phyloP scores from a whole-genome alignment of 2,888 invertebrate species.

The Protodeltote pygarga region DNA sequence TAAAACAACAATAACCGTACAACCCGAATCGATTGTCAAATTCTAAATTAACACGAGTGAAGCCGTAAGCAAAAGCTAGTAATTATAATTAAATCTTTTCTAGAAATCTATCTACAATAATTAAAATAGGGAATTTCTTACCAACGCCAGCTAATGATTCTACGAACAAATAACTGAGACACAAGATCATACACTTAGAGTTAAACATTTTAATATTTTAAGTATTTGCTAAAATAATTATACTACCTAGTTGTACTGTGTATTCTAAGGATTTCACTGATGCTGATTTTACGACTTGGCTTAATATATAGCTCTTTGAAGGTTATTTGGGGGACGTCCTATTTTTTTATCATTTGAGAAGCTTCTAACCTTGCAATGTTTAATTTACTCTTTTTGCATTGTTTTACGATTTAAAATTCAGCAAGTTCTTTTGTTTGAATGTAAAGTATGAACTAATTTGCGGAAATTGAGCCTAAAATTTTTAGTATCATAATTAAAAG shows the following conservation, averaged over 20 bases:
- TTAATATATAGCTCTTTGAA: constrained; percentile 14
- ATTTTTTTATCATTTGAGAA: constrained; percentile 6
- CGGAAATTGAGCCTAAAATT: too few relatives aligned
- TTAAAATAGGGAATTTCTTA: constrained; percentile 14
- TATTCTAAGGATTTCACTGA: constrained; percentile 9
- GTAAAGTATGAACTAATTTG: not conserved
- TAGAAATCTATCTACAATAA: too few relatives aligned
- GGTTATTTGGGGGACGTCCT: constrained; percentile 1
- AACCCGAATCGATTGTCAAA: too few relatives aligned
- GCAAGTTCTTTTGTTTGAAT: not conserved
- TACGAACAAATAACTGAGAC: constrained; percentile 10
- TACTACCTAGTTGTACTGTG: not conserved
- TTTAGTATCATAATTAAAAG: too few relatives aligned
- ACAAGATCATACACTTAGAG: constrained; percentile 15
- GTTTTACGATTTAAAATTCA: not conserved
- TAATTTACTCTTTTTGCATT: too few relatives aligned
- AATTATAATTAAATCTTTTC: too few relatives aligned
- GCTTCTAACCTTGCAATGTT: constrained; percentile 7
- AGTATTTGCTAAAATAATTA: not conserved
- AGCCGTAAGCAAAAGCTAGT: too few relatives aligned
- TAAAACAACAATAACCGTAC: too few relatives aligned
- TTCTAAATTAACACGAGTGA: too few relatives aligned
- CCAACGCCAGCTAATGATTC: constrained; percentile 5
- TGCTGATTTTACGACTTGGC: not conserved
- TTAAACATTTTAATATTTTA: constrained; percentile 15